phyloP scores from a whole-genome alignment of 2,888 invertebrate species.

The Coenonympha arcania region DNA sequence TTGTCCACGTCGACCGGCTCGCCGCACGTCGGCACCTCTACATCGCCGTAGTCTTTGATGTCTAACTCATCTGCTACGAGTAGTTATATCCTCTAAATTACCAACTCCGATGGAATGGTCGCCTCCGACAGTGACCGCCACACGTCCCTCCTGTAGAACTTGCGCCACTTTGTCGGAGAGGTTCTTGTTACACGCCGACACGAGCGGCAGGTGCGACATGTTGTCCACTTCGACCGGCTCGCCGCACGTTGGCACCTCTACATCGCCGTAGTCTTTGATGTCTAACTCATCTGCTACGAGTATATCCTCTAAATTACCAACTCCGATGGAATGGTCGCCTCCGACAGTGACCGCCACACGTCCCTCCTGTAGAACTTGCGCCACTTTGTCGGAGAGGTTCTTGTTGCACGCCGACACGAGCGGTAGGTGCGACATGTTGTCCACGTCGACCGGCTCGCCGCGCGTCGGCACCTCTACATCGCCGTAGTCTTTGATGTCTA shows the following conservation, averaged over 20 bases:
- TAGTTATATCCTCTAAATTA: too few species aligned
- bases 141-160: constrained; percentile 77
- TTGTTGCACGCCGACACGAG: constrained; percentile 80
- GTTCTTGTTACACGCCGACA: constrained; percentile 78
- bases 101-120: constrained; percentile 92
- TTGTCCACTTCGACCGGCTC: constrained; percentile 69
- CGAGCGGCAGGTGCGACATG: constrained; percentile 78
- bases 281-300: constrained; percentile 75
- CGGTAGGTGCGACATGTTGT: constrained; percentile 79
- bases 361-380: constrained; percentile 76
- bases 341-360: constrained; percentile 84
- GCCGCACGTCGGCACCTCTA: constrained; percentile 38
- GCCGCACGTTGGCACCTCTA: constrained; percentile 38
- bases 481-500: constrained; percentile 82
- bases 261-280: constrained; percentile 81
- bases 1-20: constrained; percentile 69
- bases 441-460: constrained; percentile 48
- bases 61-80: constrained; percentile 75
- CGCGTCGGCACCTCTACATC: constrained; percentile 44
- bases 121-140: constrained; percentile 87
- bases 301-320: constrained; percentile 76
- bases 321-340: constrained; percentile 92
- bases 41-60: constrained; percentile 81
- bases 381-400: constrained; percentile 77
- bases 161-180: constrained; percentile 77